phyloP scores from a whole-genome alignment of 2,797 vertebrate genomes.

The Sebastes taczanowskii region DNA sequence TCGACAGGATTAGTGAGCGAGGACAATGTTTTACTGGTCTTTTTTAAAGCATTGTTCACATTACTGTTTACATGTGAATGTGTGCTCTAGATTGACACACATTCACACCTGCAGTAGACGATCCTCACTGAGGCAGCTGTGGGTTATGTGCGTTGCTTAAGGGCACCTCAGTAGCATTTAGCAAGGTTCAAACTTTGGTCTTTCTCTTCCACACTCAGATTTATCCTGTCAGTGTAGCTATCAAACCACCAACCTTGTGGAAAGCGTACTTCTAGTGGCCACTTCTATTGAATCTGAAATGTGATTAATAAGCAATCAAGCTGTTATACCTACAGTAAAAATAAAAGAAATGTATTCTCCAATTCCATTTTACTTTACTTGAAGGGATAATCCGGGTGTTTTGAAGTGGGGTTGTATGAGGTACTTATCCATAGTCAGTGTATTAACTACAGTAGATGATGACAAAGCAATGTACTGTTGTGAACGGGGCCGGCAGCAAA shows the following conservation, averaged over 20 bases:
- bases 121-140: too few species aligned
- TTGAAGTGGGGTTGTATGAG: too few species aligned
- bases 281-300: not conserved
- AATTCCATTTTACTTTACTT: too few species aligned
- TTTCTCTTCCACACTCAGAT: not conserved
- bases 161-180: not conserved
- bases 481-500: too few species aligned
- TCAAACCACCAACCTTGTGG: not conserved
- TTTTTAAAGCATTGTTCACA: slow-evolving; percentile 19
- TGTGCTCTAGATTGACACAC: not conserved
- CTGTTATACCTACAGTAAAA: too few species aligned
- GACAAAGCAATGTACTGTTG: too few species aligned
- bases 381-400: too few species aligned
- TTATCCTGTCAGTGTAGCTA: not conserved
- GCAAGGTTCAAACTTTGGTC: not conserved
- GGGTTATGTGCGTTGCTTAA: not conserved
- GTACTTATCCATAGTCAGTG: too few species aligned
- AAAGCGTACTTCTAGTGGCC: not conserved
- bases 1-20: slow-evolving; percentile 2
- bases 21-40: slow-evolving; percentile 3
- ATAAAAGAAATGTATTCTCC: too few species aligned
- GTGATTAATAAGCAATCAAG: too few species aligned
- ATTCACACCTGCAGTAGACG: too few species aligned
- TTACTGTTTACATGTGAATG: not conserved
- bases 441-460: too few species aligned